phyloP scores from a whole-genome alignment of 2,113 vertebrate genomes.

The Gobio gobio region DNA sequence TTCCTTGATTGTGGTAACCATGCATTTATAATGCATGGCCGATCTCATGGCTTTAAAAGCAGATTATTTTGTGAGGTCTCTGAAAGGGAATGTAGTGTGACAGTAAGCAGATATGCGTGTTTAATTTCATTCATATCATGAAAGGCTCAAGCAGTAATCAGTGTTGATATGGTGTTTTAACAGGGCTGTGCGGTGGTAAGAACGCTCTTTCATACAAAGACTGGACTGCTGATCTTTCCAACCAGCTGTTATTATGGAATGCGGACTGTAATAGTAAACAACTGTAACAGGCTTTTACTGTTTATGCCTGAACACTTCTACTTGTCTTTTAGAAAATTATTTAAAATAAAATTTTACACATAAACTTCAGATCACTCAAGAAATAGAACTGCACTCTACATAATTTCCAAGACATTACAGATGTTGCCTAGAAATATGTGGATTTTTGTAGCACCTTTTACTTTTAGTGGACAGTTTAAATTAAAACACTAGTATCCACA shows the following conservation, averaged over 20 bases:
- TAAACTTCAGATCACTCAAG: constrained; percentile 6
- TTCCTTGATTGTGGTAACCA: background rate
- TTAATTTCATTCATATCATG: background rate
- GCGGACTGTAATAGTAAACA: constrained; percentile 22
- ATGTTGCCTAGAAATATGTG: background rate
- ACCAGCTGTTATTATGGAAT: constrained; percentile 2
- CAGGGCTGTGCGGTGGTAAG: background rate
- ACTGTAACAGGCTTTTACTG: background rate
- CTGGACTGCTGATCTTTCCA: constrained; percentile 2
- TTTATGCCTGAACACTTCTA: background rate
- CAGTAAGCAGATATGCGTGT: background rate
- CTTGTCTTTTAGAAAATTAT: background rate
- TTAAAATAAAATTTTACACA: background rate
- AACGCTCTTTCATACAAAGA: background rate
- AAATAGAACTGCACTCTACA: background rate
- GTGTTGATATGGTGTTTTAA: background rate
- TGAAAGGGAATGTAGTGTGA: background rate
- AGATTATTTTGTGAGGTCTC: background rate
- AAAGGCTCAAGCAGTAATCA: background rate
- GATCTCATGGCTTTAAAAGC: background rate
- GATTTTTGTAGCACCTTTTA: background rate
- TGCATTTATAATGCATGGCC: background rate
- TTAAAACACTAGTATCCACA: no score
- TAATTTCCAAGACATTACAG: background rate
- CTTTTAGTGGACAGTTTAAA: background rate